Evolutionary conservation across 2,797 vertebrate species (phyloP), one percentile per base, ranked within the genome.

Genomic region (Thunnus albacares): DNA sequence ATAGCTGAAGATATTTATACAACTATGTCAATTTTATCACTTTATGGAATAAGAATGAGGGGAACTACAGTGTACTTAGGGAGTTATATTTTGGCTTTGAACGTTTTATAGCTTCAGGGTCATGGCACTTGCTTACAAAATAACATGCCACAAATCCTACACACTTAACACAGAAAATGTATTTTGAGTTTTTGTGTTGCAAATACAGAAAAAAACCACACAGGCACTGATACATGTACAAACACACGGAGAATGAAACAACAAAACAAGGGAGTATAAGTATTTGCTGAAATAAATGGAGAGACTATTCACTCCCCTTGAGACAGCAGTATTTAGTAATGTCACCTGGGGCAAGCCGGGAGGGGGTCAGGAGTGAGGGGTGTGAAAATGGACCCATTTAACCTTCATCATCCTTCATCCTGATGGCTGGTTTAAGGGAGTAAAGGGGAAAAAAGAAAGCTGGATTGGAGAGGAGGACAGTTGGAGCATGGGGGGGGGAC

Each of bases 241-340:
- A 70, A 67, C n/a, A 53, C 51, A 56, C 12, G 4, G 3, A 17
- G 55, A 69, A 55, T 20, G 59, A 53, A 77, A 61, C 18, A 28
- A 45, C 30, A 76, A 83, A 87, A 89, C 76, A 79, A 79, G 17
- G 22, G 41, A 80, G 33, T 58, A 41, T 58, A 81, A 77, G 65
- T 90, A 71, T 77, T 92, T 87, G 82, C 67, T 65, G 41, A 88
- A 92, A 93, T 90, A 92, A 94, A 95, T 91, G 86, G 79, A 80
- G 80, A 90, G 80, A 79, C 80, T 80, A 84, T 89, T 85, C 76
- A 90, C 87, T 94, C 80, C 87, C 88, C 85, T 81, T 55, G 86
- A 93, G 95, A 93, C 92, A 83, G 82, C 70, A 90, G 92, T 94
- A 93, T 95, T 96, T 96, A 96, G 94, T 90, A 91, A 92, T 92